phyloP scores from a whole-genome alignment of 2,113 vertebrate genomes.

The Sylvilagus bachmani region DNA sequence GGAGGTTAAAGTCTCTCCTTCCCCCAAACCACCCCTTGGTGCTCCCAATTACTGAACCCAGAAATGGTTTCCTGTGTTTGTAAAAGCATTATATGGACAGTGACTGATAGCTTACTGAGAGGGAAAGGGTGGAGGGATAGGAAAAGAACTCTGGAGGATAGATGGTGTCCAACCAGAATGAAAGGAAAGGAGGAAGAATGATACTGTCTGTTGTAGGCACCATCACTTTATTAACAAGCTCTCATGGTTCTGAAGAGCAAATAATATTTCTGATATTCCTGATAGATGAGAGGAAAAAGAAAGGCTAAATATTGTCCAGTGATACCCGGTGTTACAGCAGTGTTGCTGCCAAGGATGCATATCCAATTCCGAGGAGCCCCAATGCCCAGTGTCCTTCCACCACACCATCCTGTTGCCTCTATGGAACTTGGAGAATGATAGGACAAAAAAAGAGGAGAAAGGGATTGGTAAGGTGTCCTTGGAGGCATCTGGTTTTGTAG shows the following conservation, averaged over 20 bases:
- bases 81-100: background rate
- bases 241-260: constrained; percentile 10
- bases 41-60: background rate
- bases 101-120: background rate
- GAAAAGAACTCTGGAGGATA: background rate
- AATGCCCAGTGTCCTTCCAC: background rate
- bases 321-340: background rate
- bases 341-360: background rate
- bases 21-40: background rate
- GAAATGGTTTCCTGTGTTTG: background rate
- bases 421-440: background rate
- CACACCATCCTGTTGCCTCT: background rate
- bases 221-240: background rate
- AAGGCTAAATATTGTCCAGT: background rate
- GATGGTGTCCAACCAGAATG: background rate
- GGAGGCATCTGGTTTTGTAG: constrained; percentile 48
- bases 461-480: background rate
- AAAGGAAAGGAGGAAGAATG: background rate
- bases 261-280: background rate
- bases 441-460: background rate
- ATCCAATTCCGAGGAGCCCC: background rate
- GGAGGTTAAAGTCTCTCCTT: background rate
- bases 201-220: background rate
- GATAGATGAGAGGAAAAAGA: background rate
- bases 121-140: background rate